Evolutionary conservation across 2,113 vertebrate genomes (phyloP).

Genomic region (Oreochromis niloticus): DNA sequence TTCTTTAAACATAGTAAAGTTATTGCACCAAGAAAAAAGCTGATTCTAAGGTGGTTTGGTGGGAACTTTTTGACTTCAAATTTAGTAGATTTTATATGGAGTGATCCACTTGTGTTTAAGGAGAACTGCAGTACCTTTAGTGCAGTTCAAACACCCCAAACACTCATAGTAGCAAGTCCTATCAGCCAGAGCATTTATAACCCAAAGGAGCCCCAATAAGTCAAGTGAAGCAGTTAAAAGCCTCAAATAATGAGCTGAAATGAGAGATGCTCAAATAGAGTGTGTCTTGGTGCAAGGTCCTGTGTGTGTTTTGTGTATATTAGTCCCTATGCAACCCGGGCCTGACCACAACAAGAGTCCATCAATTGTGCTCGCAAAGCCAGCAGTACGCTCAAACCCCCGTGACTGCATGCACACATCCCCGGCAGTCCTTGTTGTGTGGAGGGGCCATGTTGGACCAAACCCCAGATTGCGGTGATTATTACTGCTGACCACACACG

Average conservation of each 20-base stretch:
- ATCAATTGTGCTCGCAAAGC: constrained; percentile 1
- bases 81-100: background rate
- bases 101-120: background rate
- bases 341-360: constrained; percentile 20
- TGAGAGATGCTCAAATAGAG: background rate
- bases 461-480: constrained; percentile 51
- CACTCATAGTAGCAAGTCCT: background rate
- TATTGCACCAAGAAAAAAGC: background rate
- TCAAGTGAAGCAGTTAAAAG: background rate
- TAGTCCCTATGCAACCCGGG: background rate
- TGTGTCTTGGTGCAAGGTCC: background rate
- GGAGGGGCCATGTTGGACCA: constrained; percentile 24
- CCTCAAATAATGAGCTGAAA: background rate
- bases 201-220: background rate
- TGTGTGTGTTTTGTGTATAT: background rate
- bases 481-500: constrained; percentile 57
- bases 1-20: background rate
- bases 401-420: constrained; percentile 28
- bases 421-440: constrained; percentile 8
- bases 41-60: background rate
- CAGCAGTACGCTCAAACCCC: background rate
- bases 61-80: background rate
- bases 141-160: background rate
- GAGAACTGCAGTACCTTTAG: background rate
- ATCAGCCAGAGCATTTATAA: background rate